A percentile compares a stretch with the other conserved stretches of the same genome.
These are phyloP conservation scores for Isaurus tuberculatus DNA, from an alignment of 92 coral and sea anemone genomes.

Conservation along the genomic window DNA sequence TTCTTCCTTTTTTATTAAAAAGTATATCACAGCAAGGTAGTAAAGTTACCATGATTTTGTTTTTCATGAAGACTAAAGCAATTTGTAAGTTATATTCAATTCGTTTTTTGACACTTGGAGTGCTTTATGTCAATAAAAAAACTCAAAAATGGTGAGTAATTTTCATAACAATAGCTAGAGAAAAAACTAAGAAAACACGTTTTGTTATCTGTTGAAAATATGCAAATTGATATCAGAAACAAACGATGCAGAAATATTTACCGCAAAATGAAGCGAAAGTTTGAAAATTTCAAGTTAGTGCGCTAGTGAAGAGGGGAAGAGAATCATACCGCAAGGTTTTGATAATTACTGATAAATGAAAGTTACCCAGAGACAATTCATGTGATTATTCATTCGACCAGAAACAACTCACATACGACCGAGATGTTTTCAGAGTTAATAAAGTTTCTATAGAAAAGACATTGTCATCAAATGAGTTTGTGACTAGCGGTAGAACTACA, in stretches of 20 bases:
- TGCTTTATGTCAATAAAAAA: conserved; percentile 28
- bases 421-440: neutral
- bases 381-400: neutral
- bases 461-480: neutral
- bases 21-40: neutral
- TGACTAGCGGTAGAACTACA: neutral
- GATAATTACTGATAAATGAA: neutral
- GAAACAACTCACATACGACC: neutral
- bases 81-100: neutral
- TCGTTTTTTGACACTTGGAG: neutral
- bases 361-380: neutral
- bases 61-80: neutral
- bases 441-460: conserved; percentile 13
- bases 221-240: conserved; percentile 33
- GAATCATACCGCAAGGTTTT: neutral
- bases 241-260: conserved; percentile 35
- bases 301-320: neutral
- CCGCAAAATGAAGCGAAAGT: neutral
- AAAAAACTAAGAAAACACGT: conserved; percentile 47
- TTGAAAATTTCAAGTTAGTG: neutral
- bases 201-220: conserved; percentile 29
- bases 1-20: neutral
- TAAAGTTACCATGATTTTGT: neutral
- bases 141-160: conserved; percentile 26
- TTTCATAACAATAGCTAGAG: conserved; percentile 47